Evolutionary conservation across 2,113 vertebrate genomes (phyloP).

Genomic region (Chrysochloris asiatica): DNA sequence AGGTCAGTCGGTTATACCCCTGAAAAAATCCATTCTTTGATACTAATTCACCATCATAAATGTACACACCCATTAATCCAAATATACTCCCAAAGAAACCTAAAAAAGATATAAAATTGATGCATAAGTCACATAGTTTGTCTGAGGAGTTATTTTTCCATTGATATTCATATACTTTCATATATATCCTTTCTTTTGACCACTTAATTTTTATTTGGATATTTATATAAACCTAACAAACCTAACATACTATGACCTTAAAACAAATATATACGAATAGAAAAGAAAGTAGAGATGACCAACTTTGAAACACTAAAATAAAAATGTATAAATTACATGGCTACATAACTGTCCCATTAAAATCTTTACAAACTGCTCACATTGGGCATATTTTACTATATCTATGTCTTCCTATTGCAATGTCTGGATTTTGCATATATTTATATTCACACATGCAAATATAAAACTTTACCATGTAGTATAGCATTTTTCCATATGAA

Average conservation of each 20-base stretch:
- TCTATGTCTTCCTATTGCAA: neutral
- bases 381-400: neutral
- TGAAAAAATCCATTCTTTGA: conserved; percentile 95
- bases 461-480: neutral
- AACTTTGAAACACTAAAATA: neutral
- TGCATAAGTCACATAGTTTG: conserved; percentile 17
- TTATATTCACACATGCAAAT: neutral
- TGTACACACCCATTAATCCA: conserved; percentile 93
- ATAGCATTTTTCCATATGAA: neutral
- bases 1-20: conserved; percentile 96
- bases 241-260: neutral
- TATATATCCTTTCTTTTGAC: neutral
- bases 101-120: conserved; percentile 72
- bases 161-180: neutral
- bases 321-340: neutral
- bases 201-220: neutral
- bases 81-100: conserved; percentile 96
- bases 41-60: conserved; percentile 93
- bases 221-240: neutral
- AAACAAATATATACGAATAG: neutral
- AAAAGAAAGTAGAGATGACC: neutral
- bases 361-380: neutral
- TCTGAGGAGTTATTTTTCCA: neutral
- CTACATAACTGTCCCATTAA: neutral
- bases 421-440: neutral